Conservation (phyloP, 2,888 invertebrate species). For the Platerodrilus igneus region DNA sequence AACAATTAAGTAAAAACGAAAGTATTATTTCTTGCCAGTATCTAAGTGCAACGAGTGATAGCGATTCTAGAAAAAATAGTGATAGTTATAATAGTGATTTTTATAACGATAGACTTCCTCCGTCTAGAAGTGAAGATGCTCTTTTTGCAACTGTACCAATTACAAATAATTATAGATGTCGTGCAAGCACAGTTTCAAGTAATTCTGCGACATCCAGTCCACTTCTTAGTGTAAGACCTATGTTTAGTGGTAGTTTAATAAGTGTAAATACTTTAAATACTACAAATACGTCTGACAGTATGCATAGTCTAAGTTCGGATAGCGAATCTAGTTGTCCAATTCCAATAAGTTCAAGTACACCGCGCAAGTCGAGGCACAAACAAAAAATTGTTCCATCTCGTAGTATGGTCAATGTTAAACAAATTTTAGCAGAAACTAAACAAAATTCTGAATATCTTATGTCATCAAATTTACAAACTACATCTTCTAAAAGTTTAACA, state of each 20-base stretch:
- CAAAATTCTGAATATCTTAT: constrained; percentile 33
- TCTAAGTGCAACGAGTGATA: constrained; percentile 50
- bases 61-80: constrained; percentile 44
- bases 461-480: constrained; percentile 39
- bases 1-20: constrained; percentile 60
- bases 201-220: constrained; percentile 68
- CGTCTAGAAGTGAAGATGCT: constrained; percentile 77
- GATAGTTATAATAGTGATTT: constrained; percentile 43
- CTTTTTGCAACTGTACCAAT: constrained; percentile 44
- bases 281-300: constrained; percentile 59
- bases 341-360: constrained; percentile 52
- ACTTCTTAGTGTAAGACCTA: constrained; percentile 57
- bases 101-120: constrained; percentile 56
- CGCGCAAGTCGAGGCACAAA: constrained; percentile 45
- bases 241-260: constrained; percentile 60
- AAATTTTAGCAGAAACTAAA: constrained; percentile 36
- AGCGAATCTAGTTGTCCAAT: constrained; percentile 56
- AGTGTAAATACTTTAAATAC: constrained; percentile 59
- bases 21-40: constrained; percentile 49
- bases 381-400: constrained; percentile 58
- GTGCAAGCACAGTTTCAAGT: constrained; percentile 55
- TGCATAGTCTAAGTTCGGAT: constrained; percentile 63
- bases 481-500: constrained; percentile 45
- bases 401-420: constrained; percentile 60
- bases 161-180: constrained; percentile 24